A percentile compares a stretch with the other conserved stretches of the same genome.
Conservation (phyloP, 2,113 vertebrate species). For the Ophthalmolycus amberensis region DNA sequence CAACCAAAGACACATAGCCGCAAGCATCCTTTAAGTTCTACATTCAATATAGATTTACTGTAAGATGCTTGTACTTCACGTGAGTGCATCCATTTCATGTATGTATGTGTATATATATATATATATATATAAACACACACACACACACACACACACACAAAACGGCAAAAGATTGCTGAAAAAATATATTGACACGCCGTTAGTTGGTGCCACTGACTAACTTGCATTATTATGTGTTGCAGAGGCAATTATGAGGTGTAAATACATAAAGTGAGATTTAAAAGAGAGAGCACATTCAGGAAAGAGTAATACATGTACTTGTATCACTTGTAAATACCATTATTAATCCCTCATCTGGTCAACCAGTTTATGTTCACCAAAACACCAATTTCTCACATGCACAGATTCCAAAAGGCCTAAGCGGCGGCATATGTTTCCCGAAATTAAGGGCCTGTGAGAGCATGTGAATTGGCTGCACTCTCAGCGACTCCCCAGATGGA, state of each 20-base stretch:
- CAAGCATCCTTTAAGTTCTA: neutral
- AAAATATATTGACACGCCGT: neutral
- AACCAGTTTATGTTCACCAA: constrained; percentile 57
- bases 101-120: too few species aligned
- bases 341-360: constrained; percentile 51
- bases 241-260: neutral
- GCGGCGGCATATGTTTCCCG: constrained; percentile 72
- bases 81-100: neutral
- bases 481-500: constrained; percentile 73
- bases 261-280: constrained; percentile 7
- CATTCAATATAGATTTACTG: neutral
- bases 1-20: neutral
- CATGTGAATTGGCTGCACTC: constrained; percentile 65
- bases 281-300: neutral
- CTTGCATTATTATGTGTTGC: too few species aligned
- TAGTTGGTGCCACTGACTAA: neutral
- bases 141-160: too few species aligned
- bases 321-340: constrained; percentile 24
- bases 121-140: too few species aligned
- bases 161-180: too few species aligned
- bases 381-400: constrained; percentile 57
- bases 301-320: constrained; percentile 6
- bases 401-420: constrained; percentile 66
- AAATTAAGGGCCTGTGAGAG: constrained; percentile 71
- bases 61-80: neutral